Evolutionary conservation across 2,797 vertebrate genomes (phyloP).

Genomic region (Crenichthys baileyi): DNA sequence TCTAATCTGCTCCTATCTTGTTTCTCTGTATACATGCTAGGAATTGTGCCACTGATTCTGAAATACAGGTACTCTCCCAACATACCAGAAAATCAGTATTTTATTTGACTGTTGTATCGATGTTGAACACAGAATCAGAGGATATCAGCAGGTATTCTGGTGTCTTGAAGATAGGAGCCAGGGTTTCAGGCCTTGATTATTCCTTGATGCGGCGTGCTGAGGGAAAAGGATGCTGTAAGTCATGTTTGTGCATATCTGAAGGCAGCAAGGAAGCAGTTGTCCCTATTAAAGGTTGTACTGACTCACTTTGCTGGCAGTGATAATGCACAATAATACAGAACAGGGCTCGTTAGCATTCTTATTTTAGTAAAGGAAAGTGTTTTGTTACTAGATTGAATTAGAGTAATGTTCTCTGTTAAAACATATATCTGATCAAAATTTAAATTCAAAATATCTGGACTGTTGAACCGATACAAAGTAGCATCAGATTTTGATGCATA

Average conservation of each 20-base stretch:
- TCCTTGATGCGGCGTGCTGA: background rate
- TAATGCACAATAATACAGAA: background rate
- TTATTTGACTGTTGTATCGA: background rate
- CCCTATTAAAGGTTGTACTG: background rate
- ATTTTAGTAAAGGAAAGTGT: background rate
- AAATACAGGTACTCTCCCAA: background rate
- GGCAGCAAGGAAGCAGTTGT: background rate
- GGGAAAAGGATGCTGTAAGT: background rate
- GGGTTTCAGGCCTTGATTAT: background rate
- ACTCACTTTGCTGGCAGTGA: background rate
- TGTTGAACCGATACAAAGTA: background rate
- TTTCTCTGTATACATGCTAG: background rate
- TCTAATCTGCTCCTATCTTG: slow-evolving; percentile 11
- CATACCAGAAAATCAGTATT: slow-evolving; percentile 1
- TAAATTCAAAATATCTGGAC: background rate
- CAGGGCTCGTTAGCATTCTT: background rate
- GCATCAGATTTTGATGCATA: background rate
- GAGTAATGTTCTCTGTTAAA: background rate
- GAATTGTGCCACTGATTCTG: slow-evolving; percentile 1
- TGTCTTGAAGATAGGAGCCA: background rate
- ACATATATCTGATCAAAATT: background rate
- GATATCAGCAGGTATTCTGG: background rate
- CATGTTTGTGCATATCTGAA: slow-evolving; percentile 1
- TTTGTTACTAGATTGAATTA: background rate
- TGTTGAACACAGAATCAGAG: background rate